Base-by-base conservation (phyloP, 1,140 invertebrate species). In the Trichogramma pretiosum region DNA sequence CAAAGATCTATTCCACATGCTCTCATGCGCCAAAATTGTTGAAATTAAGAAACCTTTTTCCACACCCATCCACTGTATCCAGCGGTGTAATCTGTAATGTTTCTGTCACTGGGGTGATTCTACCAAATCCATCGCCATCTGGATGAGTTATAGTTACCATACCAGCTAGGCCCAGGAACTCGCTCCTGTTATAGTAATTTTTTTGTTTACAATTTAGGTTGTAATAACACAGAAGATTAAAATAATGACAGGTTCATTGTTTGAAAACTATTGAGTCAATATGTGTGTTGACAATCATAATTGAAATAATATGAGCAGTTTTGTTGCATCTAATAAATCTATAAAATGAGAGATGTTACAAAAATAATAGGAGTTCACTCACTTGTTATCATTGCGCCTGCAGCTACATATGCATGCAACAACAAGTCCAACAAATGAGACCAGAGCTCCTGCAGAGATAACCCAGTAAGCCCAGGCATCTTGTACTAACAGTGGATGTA, bases 71-170 rank as follows among this genome's bases (percentile, higher is more conserved):
- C 22, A 56, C 53, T 41, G 53, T 56, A 54, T 72, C 70, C 45
- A 61, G 64, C 5, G 56, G 48, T 48, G 65, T 46, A 53, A 61
- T 50, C 50, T 57, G 61, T 32, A 61, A 47, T 44, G 55, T 52
- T 55, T 72, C 63, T 41, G 58, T 53, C 33, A 56, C 52, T 13
- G 63, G 61, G 43, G 63, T 52, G 22, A 47, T 52, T 42, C 60
- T 63, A 46, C 64, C 64, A 56, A 69, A 69, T 55, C 53, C 61
- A 37, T 71, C 65, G 54, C 56, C 67, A 51, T 70, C 70, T 32
- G 65, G 58, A 61, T 65, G 63, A 48, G 68, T 65, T 48, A 72
- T 61, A 41, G 63, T 72, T 57, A 72, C 70, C 67, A 70, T 71
- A 60, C 70, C 70, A 47, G 62, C 53, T 44, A 72, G 62, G 16